Conservation (phyloP, 2,113 vertebrate species). For the Ramphastos sulfuratus region DNA sequence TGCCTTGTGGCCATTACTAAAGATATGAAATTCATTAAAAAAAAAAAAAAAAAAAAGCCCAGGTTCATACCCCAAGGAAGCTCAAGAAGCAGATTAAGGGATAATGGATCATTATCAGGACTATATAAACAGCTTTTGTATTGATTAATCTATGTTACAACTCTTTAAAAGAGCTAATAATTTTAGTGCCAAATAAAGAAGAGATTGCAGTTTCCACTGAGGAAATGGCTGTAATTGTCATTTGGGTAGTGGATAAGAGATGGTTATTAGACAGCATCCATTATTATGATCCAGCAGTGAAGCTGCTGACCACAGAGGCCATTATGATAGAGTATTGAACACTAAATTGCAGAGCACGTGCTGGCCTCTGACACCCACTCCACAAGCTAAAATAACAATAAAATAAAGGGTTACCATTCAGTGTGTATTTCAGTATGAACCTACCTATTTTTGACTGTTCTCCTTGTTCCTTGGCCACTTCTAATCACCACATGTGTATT, state of each 20-base stretch:
- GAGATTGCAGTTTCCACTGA: constrained; percentile 47
- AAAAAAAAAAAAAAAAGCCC: not conserved
- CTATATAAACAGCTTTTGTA: constrained; percentile 68
- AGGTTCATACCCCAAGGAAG: constrained; percentile 33
- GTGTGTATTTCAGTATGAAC: not conserved
- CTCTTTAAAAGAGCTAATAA: constrained; percentile 63
- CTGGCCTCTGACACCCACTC: not conserved
- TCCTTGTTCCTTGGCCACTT: not conserved
- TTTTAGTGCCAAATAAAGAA: constrained; percentile 66
- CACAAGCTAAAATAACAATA: not conserved
- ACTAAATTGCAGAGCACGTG: not conserved
- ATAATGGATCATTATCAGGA: constrained; percentile 66
- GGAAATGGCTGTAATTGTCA: constrained; percentile 57
- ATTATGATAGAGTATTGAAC: not conserved
- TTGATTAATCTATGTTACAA: constrained; percentile 64
- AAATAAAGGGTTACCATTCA: not conserved
- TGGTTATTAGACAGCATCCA: not conserved
- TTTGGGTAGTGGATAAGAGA: not conserved
- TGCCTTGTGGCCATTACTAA: constrained; percentile 45
- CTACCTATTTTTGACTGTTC: not conserved
- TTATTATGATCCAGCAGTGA: not conserved
- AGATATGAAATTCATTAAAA: constrained; percentile 52
- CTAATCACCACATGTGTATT: not conserved
- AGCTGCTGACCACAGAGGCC: not conserved
- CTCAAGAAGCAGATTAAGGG: constrained; percentile 54